phyloP scores from a whole-genome alignment of 2,888 invertebrate species.

The Dendrolimus pini region DNA sequence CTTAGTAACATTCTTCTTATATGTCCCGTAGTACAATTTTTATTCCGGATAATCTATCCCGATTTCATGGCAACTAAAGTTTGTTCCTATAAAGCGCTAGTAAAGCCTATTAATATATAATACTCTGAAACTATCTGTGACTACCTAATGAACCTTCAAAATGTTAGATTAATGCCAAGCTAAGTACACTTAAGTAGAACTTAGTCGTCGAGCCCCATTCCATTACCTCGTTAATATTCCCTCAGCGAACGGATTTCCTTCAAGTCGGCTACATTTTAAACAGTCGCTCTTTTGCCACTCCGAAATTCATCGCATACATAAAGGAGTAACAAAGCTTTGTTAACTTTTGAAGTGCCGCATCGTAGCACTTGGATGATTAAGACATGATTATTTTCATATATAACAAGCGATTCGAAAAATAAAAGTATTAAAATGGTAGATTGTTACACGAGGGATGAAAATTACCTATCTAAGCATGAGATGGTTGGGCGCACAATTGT shows the following conservation, averaged over 20 bases:
- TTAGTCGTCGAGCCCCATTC: conserved; percentile 24
- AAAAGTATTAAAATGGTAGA: too few relatives aligned
- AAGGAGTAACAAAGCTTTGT: conserved; percentile 56
- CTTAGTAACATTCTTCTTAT: too few relatives aligned
- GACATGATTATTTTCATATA: neutral
- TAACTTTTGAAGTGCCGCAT: conserved; percentile 46
- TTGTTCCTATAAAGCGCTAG: too few relatives aligned
- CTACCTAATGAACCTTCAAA: neutral
- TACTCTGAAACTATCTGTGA: too few relatives aligned
- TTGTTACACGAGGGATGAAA: too few relatives aligned
- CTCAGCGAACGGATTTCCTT: conserved; percentile 54
- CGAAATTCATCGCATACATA: conserved; percentile 66
- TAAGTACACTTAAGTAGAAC: neutral
- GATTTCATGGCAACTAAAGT: too few relatives aligned
- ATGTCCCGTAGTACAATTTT: too few relatives aligned
- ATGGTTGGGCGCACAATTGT: too few relatives aligned
- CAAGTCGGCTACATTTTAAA: conserved; percentile 65
- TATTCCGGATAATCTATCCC: too few relatives aligned
- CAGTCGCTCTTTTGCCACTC: conserved; percentile 55
- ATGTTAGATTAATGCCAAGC: neutral
- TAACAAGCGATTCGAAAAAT: too few relatives aligned
- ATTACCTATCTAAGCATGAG: too few relatives aligned
- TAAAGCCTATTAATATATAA: too few relatives aligned
- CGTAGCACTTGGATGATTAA: neutral
- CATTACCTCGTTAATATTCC: conserved; percentile 57